Percentiles rank a stretch among this genome's conserved stretches.
These are phyloP conservation scores for Drosophila navojoa DNA, from an alignment of 1,140 invertebrate genomes.

Conservation along the genomic window DNA sequence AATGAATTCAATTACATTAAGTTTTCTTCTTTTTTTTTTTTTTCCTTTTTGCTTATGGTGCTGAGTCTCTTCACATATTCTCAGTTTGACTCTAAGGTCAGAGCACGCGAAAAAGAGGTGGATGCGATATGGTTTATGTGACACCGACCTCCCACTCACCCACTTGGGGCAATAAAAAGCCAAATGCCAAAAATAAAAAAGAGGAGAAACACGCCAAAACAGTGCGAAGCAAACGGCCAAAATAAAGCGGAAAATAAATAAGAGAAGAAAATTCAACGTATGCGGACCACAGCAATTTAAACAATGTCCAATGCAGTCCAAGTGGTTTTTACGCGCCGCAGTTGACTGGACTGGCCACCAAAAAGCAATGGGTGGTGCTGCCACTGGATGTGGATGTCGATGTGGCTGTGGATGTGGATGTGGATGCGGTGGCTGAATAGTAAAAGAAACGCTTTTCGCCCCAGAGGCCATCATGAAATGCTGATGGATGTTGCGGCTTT, in stretches of 20 bases:
- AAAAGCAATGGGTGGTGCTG: conserved; percentile 24
- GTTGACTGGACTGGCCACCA: conserved; percentile 55
- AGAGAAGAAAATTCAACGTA: conserved; percentile 75
- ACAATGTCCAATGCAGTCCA: conserved; percentile 79
- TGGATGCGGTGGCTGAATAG: conserved; percentile 48
- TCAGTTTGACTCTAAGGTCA: not conserved
- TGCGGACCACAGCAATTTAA: conserved; percentile 79
- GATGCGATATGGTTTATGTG: conserved; percentile 66
- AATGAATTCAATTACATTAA: conserved; percentile 82
- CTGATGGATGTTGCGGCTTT: conserved; percentile 68
- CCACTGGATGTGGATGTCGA: conserved; percentile 8
- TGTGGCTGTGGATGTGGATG: no score
- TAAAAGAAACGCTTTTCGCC: conserved; percentile 59
- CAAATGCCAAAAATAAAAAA: conserved; percentile 46
- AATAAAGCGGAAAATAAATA: conserved; percentile 75
- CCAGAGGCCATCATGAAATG: conserved; percentile 69
- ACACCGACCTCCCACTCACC: conserved; percentile 29
- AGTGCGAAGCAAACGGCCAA: conserved; percentile 40
- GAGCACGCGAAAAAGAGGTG: conserved; percentile 14
- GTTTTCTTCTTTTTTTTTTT: conserved; percentile 52
- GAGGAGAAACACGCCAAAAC: not conserved
- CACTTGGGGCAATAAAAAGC: conserved; percentile 58
- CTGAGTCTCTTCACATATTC: not conserved
- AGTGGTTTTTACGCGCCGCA: conserved; percentile 68
- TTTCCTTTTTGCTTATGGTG: conserved; percentile 53